These are phyloP conservation scores for Oreocharis arfaki DNA, from an alignment of 2,113 vertebrate species.

Conservation along the genomic window DNA sequence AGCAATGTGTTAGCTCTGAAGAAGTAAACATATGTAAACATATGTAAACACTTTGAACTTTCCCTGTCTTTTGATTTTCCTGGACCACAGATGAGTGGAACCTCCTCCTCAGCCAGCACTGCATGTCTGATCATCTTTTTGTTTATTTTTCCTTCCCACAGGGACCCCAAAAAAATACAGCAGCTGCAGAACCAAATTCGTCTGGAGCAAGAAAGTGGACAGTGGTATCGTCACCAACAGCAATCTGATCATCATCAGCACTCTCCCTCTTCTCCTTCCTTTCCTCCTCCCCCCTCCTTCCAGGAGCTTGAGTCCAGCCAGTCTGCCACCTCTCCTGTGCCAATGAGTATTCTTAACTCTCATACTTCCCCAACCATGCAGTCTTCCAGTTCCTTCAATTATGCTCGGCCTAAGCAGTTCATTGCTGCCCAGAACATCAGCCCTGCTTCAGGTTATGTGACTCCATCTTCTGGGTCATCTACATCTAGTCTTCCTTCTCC, in stretches of 20 bases:
- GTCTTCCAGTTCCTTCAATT: conserved; percentile 92
- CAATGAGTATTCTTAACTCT: conserved; percentile 77
- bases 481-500: conserved; percentile 88
- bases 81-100: neutral
- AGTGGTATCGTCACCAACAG: conserved; percentile 68
- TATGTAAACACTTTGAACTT: neutral
- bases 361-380: conserved; percentile 84
- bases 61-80: neutral
- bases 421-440: conserved; percentile 90
- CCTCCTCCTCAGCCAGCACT: neutral
- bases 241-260: conserved; percentile 59
- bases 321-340: conserved; percentile 59
- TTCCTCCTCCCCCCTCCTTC: conserved; percentile 88
- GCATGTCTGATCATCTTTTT: conserved; percentile 18
- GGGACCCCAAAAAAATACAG: conserved; percentile 88
- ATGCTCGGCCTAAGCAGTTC: conserved; percentile 97
- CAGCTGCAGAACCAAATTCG: conserved; percentile 93
- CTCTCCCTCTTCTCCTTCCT: conserved; percentile 80
- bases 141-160: conserved; percentile 60
- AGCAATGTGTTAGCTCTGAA: neutral
- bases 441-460: conserved; percentile 76
- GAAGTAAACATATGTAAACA: neutral
- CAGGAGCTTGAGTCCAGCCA: conserved; percentile 84
- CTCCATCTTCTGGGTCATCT: conserved; percentile 87
- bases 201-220: conserved; percentile 84